Conservation (phyloP, 2,888 invertebrate genomes). For the Scaptomyza flava region DNA sequence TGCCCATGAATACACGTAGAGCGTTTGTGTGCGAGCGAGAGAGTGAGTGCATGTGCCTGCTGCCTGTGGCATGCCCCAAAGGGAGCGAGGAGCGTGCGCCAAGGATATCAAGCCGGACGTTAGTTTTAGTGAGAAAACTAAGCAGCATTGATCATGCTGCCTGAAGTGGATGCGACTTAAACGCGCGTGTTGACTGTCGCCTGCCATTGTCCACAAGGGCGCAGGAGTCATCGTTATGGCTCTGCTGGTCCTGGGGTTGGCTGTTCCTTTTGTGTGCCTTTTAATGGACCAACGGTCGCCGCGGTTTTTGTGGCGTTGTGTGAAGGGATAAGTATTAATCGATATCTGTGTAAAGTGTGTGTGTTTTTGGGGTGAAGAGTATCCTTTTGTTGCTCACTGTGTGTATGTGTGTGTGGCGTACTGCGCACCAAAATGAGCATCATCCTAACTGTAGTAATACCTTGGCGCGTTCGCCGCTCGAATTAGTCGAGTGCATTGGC, state of each 20-base stretch:
- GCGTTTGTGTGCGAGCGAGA: slow-evolving; percentile 24
- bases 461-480: slow-evolving; percentile 57
- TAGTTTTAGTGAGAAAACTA: slow-evolving; percentile 57
- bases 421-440: slow-evolving; percentile 63
- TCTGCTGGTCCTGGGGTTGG: slow-evolving; percentile 40
- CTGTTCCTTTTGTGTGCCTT: slow-evolving; percentile 54
- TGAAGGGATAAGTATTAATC: slow-evolving; percentile 74
- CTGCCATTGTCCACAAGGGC: slow-evolving; percentile 44
- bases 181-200: slow-evolving; percentile 52
- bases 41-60: slow-evolving; percentile 35
- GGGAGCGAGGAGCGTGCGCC: slow-evolving; percentile 59
- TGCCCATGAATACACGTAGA: slow-evolving; percentile 11
- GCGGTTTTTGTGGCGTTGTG: slow-evolving; percentile 69
- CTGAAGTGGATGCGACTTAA: slow-evolving; percentile 47
- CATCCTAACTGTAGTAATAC: slow-evolving; percentile 32
- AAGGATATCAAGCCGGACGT: slow-evolving; percentile 33
- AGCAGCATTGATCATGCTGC: slow-evolving; percentile 53
- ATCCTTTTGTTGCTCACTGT: slow-evolving; percentile 52
- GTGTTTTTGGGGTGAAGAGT: slow-evolving; percentile 27
- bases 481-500: slow-evolving; percentile 79
- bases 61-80: slow-evolving; percentile 68
- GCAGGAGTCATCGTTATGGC: slow-evolving; percentile 11
- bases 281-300: slow-evolving; percentile 69
- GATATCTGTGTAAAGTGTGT: slow-evolving; percentile 50
- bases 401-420: slow-evolving; percentile 10